These are phyloP conservation scores for Melanostigma gelatinosum DNA, from an alignment of 2,113 vertebrate species.

Conservation along the genomic window DNA sequence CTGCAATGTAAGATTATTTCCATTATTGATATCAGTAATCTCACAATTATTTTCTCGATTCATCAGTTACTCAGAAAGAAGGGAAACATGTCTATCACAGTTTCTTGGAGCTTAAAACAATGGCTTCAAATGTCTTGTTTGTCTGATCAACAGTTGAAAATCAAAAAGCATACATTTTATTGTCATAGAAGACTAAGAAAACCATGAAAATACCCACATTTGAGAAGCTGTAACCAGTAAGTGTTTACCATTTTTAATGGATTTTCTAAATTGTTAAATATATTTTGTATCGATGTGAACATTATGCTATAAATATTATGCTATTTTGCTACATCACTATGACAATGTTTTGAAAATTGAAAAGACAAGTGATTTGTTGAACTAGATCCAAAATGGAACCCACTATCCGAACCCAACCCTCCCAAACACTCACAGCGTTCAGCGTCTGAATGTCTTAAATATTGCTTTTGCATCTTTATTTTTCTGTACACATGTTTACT, in stretches of 20 bases:
- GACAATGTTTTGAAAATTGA: neutral
- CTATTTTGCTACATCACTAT: neutral
- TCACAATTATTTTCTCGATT: neutral
- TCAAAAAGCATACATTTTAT: neutral
- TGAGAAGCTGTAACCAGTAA: neutral
- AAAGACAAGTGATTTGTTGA: slow-evolving; percentile 4
- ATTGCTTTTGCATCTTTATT: neutral
- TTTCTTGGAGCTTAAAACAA: neutral
- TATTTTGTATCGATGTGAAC: neutral
- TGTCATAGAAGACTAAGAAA: neutral
- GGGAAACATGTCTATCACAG: neutral
- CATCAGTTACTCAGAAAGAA: neutral
- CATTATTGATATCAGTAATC: neutral
- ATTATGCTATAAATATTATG: neutral
- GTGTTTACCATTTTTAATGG: neutral
- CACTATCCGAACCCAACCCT: neutral
- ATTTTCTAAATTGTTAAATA: neutral
- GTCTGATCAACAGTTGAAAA: neutral
- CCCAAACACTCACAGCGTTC: neutral
- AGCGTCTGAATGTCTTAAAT: neutral
- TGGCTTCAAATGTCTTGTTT: neutral
- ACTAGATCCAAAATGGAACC: neutral
- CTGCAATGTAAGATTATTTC: neutral
- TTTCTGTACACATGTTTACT: neutral
- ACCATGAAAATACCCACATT: neutral